phyloP scores from a whole-genome alignment of 2,888 invertebrate genomes.

The Drosophila borealis region DNA sequence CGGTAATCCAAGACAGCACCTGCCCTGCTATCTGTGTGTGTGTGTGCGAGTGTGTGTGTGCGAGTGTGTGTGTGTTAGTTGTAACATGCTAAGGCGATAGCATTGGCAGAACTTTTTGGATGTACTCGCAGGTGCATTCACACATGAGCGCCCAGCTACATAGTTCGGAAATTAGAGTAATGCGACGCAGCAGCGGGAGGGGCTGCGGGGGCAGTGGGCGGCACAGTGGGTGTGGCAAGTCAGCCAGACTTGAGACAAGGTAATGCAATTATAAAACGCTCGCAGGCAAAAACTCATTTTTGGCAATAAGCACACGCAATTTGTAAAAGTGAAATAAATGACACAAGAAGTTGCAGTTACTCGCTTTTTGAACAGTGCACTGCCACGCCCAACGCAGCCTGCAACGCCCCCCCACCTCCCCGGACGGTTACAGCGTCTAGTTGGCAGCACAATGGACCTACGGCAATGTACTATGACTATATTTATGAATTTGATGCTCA shows the following conservation, averaged over 20 bases:
- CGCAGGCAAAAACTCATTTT: slow-evolving; percentile 55
- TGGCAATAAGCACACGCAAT: slow-evolving; percentile 73
- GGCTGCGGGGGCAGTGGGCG: too few species aligned
- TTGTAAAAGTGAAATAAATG: slow-evolving; percentile 53
- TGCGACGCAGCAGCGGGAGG: slow-evolving; percentile 20
- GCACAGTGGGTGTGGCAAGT: slow-evolving; percentile 1
- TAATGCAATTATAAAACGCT: slow-evolving; percentile 74
- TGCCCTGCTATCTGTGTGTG: background rate
- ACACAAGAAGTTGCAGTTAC: slow-evolving; percentile 41
- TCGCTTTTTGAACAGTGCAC: slow-evolving; percentile 23
- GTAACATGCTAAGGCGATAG: slow-evolving; percentile 32
- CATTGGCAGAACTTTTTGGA: slow-evolving; percentile 64
- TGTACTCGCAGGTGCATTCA: slow-evolving; percentile 72
- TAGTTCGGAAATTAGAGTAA: slow-evolving; percentile 59
- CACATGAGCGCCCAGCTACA: slow-evolving; percentile 67
- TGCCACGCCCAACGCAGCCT: background rate
- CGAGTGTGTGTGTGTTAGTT: slow-evolving; percentile 4
- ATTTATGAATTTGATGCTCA: slow-evolving; percentile 65
- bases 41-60: background rate
- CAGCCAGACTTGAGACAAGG: slow-evolving; percentile 36
- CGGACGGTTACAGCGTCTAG: slow-evolving; percentile 12
- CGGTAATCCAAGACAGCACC: slow-evolving; percentile 63
- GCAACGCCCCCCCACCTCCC: background rate
- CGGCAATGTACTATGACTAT: slow-evolving; percentile 53
- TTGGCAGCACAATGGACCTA: slow-evolving; percentile 50